These are phyloP conservation scores for Branchipolynoe longqiensis DNA, from an alignment of 2,888 invertebrate genomes.

Conservation along the genomic window DNA sequence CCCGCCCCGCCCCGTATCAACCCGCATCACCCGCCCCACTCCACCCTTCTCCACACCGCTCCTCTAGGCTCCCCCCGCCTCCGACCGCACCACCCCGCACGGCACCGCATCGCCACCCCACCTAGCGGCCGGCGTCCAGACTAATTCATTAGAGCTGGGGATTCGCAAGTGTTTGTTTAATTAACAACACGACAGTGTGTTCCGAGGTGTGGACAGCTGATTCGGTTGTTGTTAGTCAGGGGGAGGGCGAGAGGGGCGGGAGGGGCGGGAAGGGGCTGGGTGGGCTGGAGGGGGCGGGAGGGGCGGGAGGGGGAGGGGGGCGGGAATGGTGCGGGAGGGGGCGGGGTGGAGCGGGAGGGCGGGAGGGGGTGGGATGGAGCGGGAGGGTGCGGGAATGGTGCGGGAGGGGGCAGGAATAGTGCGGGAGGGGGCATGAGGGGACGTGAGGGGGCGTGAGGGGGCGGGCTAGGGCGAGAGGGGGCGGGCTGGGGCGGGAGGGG, in stretches of 20 bases:
- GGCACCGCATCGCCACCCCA: neutral
- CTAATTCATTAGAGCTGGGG: slow-evolving; percentile 57
- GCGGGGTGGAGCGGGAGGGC: no score
- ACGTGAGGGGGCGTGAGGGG: neutral
- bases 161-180: slow-evolving; percentile 50
- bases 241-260: neutral
- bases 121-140: neutral
- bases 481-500: slow-evolving; percentile 5
- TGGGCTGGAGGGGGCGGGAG: neutral
- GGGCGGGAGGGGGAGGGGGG: neutral
- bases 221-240: slow-evolving; percentile 15
- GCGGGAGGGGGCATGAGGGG: slow-evolving; percentile 11
- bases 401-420: neutral
- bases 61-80: no score
- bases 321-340: no score
- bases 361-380: no score
- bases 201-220: slow-evolving; percentile 14
- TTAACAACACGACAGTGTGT: slow-evolving; percentile 54
- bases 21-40: neutral
- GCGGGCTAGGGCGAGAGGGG: neutral
- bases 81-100: neutral
- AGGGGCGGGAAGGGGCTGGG: neutral
- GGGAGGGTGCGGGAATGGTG: no score
- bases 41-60: neutral
- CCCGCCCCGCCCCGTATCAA: neutral